Evolutionary conservation across 1,140 invertebrate species (phyloP).

Genomic region (Trichoplusia ni): DNA sequence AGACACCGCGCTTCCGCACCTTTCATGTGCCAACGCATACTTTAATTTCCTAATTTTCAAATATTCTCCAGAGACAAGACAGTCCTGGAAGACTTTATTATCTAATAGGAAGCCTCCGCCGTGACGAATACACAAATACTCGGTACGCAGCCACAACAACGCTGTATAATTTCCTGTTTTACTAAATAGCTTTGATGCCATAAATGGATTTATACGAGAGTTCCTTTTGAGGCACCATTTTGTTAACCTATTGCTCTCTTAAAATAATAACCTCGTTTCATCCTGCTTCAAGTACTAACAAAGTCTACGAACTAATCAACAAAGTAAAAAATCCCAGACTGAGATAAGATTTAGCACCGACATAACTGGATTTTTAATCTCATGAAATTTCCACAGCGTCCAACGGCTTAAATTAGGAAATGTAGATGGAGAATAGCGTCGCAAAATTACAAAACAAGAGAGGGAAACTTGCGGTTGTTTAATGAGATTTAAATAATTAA

Average conservation of each 20-base stretch:
- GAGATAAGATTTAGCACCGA: background rate
- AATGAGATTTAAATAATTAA: slow-evolving; percentile 83
- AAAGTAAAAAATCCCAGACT: background rate
- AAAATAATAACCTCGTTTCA: background rate
- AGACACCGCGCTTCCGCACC: slow-evolving; percentile 52
- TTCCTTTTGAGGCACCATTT: slow-evolving; percentile 21
- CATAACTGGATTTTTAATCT: slow-evolving; percentile 11
- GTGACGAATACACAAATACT: slow-evolving; percentile 60
- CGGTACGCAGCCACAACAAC: slow-evolving; percentile 58
- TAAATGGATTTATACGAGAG: slow-evolving; percentile 51
- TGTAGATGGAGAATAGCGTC: slow-evolving; percentile 37
- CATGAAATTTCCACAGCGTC: slow-evolving; percentile 29
- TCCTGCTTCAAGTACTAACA: too few relatives aligned
- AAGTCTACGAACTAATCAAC: background rate
- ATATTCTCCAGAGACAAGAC: slow-evolving; percentile 60
- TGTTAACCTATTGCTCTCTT: background rate
- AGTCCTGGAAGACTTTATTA: slow-evolving; percentile 64
- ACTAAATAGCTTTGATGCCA: slow-evolving; percentile 66
- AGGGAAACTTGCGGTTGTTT: slow-evolving; percentile 74
- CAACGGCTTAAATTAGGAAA: slow-evolving; percentile 48
- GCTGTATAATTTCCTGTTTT: slow-evolving; percentile 74
- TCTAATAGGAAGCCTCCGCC: slow-evolving; percentile 75
- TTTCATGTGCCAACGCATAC: slow-evolving; percentile 57
- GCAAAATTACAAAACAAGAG: slow-evolving; percentile 54
- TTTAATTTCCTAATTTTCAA: slow-evolving; percentile 78